A percentile compares a stretch with the other conserved stretches of the same genome.
phyloP scores from a whole-genome alignment of 2,113 vertebrate species.

The Oncorhynchus mykiss region DNA sequence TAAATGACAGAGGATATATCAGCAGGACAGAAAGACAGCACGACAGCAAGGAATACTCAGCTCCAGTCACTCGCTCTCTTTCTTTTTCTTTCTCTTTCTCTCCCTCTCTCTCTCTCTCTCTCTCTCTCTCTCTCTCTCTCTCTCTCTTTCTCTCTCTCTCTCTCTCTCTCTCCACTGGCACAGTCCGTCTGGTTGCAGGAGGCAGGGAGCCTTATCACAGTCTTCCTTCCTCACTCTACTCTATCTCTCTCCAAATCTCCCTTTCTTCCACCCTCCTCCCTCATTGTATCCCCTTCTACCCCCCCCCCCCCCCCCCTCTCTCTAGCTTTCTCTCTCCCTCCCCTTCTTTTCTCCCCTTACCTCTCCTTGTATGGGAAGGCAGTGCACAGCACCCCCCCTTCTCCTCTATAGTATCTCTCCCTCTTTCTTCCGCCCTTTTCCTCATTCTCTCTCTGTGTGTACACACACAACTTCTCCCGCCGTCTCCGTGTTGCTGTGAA shows the following conservation, averaged over 20 bases:
- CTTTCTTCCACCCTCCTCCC: slow-evolving; percentile 55
- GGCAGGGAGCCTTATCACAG: slow-evolving; percentile 47
- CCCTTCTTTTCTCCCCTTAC: slow-evolving; percentile 56
- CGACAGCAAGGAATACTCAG: slow-evolving; percentile 30
- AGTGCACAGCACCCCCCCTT: slow-evolving; percentile 53
- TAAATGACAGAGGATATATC: slow-evolving; percentile 27
- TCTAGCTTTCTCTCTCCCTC: slow-evolving; percentile 51
- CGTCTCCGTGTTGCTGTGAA: slow-evolving; percentile 41
- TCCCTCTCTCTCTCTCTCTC: not conserved
- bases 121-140: slow-evolving; percentile 19
- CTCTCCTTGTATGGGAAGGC: slow-evolving; percentile 75
- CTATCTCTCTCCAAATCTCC: slow-evolving; percentile 59
- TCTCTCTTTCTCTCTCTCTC: not conserved
- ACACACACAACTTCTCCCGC: slow-evolving; percentile 4
- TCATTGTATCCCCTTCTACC: slow-evolving; percentile 57
- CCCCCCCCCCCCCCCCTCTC: slow-evolving; percentile 31
- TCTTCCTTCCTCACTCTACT: slow-evolving; percentile 45
- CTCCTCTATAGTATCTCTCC: slow-evolving; percentile 38
- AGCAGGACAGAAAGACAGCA: slow-evolving; percentile 50
- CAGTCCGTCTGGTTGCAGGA: slow-evolving; percentile 32
- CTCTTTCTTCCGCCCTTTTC: slow-evolving; percentile 18
- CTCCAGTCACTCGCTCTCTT: slow-evolving; percentile 4
- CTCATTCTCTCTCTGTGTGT: slow-evolving; percentile 23
- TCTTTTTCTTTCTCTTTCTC: slow-evolving; percentile 10
- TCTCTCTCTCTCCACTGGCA: slow-evolving; percentile 23